Evolutionary conservation across 2,113 vertebrate genomes (phyloP).

Genomic region (Stigmatopora nigra): DNA sequence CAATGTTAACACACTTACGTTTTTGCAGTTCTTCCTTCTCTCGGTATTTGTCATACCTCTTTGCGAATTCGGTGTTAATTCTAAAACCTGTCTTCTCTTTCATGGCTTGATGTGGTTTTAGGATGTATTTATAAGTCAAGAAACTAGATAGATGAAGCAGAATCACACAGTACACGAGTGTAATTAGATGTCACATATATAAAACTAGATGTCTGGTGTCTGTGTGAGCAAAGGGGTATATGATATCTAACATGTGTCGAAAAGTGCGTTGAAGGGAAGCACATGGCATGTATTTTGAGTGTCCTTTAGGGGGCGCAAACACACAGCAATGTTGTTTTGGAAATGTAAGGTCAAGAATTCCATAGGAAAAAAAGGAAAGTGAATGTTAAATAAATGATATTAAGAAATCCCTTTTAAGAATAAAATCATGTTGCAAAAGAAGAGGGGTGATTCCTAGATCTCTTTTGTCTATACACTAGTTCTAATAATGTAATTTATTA

Average conservation of each 20-base stretch:
- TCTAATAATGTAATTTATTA: no score
- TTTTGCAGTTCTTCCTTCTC: constrained; percentile 83
- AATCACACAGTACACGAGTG: neutral
- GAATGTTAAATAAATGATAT: no score
- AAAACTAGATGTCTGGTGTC: no score
- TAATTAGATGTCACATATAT: neutral
- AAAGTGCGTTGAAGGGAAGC: neutral
- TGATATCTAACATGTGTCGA: no score
- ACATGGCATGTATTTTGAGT: constrained; percentile 17
- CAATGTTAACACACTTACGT: constrained; percentile 67
- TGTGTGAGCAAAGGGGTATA: no score
- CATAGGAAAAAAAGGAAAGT: no score
- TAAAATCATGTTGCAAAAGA: no score
- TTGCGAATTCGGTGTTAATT: constrained; percentile 78
- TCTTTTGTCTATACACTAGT: no score
- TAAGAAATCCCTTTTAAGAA: no score
- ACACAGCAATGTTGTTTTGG: neutral
- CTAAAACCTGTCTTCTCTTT: constrained; percentile 54
- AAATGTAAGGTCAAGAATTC: no score
- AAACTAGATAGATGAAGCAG: neutral
- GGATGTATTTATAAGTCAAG: neutral
- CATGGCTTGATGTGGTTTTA: constrained; percentile 37
- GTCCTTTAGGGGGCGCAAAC: neutral
- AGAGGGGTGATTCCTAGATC: no score
- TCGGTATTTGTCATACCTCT: constrained; percentile 78